These are phyloP conservation scores for Synodontis membranacea DNA, from an alignment of 2,113 vertebrate species.

Conservation along the genomic window DNA sequence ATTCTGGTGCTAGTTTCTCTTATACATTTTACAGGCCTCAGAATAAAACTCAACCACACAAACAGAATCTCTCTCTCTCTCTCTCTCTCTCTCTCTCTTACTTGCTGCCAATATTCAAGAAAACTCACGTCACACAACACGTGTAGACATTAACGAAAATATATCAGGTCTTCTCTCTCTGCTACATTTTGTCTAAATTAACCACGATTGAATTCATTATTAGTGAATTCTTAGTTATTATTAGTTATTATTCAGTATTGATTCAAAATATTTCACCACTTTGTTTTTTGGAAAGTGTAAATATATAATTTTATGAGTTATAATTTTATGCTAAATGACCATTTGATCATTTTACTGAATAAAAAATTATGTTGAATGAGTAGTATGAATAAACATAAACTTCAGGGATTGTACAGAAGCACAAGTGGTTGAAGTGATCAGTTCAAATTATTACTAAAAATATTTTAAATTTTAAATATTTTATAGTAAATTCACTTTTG, in stretches of 20 bases:
- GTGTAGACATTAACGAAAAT: neutral
- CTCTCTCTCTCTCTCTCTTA: neutral
- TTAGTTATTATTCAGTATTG: too few species aligned
- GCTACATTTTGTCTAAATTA: neutral
- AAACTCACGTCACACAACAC: neutral
- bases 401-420: too few species aligned
- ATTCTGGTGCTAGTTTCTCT: neutral
- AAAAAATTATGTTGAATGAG: too few species aligned
- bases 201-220: neutral
- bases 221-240: too few species aligned
- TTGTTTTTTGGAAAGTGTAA: neutral
- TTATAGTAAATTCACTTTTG: too few species aligned
- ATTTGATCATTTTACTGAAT: neutral
- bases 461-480: too few species aligned
- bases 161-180: neutral
- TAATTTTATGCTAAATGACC: neutral
- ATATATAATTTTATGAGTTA: neutral
- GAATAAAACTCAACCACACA: neutral
- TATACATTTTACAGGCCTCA: neutral
- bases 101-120: neutral
- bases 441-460: too few species aligned
- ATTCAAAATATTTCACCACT: too few species aligned
- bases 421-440: too few species aligned
- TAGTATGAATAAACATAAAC: too few species aligned
- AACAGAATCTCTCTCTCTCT: neutral